Percentiles rank a stretch among this genome's conserved stretches.
Conservation (phyloP, 1,140 invertebrate species). For the Bombus pyrosoma region DNA sequence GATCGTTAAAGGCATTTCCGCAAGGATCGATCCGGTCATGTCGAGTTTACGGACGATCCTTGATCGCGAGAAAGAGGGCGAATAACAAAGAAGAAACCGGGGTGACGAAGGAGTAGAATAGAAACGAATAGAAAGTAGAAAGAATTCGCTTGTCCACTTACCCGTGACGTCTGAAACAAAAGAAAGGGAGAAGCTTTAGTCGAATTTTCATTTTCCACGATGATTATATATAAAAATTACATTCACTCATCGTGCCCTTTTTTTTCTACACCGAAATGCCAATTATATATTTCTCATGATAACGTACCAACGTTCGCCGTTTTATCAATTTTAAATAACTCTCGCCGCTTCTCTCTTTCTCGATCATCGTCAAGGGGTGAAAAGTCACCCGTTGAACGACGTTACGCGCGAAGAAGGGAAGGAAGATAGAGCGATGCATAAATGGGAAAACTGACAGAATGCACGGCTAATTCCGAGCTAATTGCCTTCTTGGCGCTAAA, state of each 20-base stretch:
- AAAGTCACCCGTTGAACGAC: constrained; percentile 28
- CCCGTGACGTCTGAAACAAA: constrained; percentile 82
- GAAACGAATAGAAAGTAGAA: background rate
- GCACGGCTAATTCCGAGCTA: constrained; percentile 64
- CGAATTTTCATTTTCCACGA: constrained; percentile 12
- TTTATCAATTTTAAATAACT: background rate
- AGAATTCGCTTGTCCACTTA: constrained; percentile 71
- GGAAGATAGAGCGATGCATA: background rate
- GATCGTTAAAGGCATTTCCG: constrained; percentile 60
- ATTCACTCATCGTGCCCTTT: background rate
- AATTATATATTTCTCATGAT: background rate
- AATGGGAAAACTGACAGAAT: constrained; percentile 8
- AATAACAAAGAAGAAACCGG: too few species aligned
- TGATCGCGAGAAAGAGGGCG: background rate
- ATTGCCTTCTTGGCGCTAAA: constrained; percentile 63
- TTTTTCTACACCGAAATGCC: background rate
- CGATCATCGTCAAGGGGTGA: background rate
- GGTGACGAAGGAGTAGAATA: background rate
- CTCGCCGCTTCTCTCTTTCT: constrained; percentile 3
- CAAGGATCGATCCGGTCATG: constrained; percentile 24
- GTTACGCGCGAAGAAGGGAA: constrained; percentile 14
- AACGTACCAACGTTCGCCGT: background rate
- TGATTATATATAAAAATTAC: background rate
- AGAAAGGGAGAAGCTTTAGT: constrained; percentile 62
- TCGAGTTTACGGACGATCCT: constrained; percentile 52